Percentiles rank a stretch among this genome's conserved stretches.
Evolutionary conservation across 2,888 invertebrate species (phyloP).

Genomic region (Myopa testacea): DNA sequence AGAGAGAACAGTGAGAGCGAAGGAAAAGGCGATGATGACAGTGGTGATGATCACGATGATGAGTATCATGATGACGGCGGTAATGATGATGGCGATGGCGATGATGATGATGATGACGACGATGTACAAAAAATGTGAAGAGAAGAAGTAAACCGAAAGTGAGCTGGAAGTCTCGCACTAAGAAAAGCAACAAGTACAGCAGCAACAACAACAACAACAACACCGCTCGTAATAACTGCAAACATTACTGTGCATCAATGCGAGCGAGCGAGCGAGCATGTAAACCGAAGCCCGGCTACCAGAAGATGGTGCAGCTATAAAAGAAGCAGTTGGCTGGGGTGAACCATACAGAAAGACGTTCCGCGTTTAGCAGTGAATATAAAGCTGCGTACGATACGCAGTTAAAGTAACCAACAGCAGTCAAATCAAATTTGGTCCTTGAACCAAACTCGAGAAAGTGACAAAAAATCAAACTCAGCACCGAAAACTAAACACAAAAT

Average conservation of each 20-base stretch:
- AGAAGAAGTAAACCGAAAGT: slow-evolving; percentile 30
- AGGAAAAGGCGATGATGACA: background rate
- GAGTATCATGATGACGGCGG: background rate
- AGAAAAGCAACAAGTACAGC: slow-evolving; percentile 29
- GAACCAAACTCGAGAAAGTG: slow-evolving; percentile 19
- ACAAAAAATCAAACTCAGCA: slow-evolving; percentile 30
- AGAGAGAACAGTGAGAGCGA: slow-evolving; percentile 3
- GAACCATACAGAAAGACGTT: slow-evolving; percentile 67
- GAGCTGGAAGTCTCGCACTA: slow-evolving; percentile 40
- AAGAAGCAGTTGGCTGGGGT: slow-evolving; percentile 65
- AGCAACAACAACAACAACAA: slow-evolving; percentile 42
- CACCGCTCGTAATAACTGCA: slow-evolving; percentile 31
- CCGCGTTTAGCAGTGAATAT: slow-evolving; percentile 60
- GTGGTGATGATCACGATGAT: background rate
- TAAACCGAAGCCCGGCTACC: slow-evolving; percentile 17
- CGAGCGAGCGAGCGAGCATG: slow-evolving; percentile 4
- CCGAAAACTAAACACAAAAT: slow-evolving; percentile 51
- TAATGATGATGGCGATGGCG: background rate
- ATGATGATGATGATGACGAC: background rate
- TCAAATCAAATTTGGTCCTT: slow-evolving; percentile 29
- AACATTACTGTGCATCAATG: slow-evolving; percentile 35
- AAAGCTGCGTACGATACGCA: slow-evolving; percentile 41
- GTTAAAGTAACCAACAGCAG: background rate
- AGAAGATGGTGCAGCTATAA: slow-evolving; percentile 59
- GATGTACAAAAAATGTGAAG: slow-evolving; percentile 17